These are phyloP conservation scores for Protaetia brevitarsis DNA, from an alignment of 1,140 invertebrate genomes.

Conservation along the genomic window DNA sequence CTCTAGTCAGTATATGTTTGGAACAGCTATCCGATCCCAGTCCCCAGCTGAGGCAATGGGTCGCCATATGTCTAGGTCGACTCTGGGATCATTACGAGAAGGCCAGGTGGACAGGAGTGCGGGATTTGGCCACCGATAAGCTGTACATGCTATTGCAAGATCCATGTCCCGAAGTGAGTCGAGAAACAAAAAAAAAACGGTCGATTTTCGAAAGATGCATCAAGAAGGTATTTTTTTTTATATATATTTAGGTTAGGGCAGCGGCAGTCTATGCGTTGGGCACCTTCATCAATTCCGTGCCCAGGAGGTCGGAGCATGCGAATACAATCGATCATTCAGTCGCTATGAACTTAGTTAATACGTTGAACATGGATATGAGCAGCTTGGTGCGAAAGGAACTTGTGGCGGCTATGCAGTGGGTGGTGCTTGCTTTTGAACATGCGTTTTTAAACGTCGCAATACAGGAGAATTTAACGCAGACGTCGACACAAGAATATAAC, in stretches of 20 bases:
- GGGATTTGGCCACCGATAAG: slow-evolving; percentile 96
- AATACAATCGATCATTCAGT: slow-evolving; percentile 91
- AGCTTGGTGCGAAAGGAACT: slow-evolving; percentile 83
- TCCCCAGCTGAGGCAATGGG: slow-evolving; percentile 80
- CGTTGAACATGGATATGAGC: slow-evolving; percentile 77
- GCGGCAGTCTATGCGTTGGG: slow-evolving; percentile 90
- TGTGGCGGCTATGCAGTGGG: slow-evolving; percentile 81
- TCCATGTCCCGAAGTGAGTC: slow-evolving; percentile 74
- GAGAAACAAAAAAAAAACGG: neutral
- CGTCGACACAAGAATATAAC: slow-evolving; percentile 28
- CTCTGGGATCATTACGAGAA: slow-evolving; percentile 92
- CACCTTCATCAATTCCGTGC: slow-evolving; percentile 82
- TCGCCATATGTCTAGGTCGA: slow-evolving; percentile 88
- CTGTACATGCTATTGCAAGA: slow-evolving; percentile 77
- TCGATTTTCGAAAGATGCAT: no score
- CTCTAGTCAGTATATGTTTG: slow-evolving; percentile 83
- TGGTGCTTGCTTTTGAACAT: slow-evolving; percentile 86
- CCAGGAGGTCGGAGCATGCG: slow-evolving; percentile 81
- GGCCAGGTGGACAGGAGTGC: slow-evolving; percentile 91
- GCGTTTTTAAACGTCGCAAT: slow-evolving; percentile 79
- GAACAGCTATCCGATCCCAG: slow-evolving; percentile 67
- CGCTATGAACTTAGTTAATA: slow-evolving; percentile 78
- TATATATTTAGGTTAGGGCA: slow-evolving; percentile 76
- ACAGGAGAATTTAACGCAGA: slow-evolving; percentile 61
- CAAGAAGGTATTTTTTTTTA: no score